A percentile compares a stretch with the other conserved stretches of the same genome.
Evolutionary conservation across 1,140 invertebrate species (phyloP).

Genomic region (Drosophila elegans): DNA sequence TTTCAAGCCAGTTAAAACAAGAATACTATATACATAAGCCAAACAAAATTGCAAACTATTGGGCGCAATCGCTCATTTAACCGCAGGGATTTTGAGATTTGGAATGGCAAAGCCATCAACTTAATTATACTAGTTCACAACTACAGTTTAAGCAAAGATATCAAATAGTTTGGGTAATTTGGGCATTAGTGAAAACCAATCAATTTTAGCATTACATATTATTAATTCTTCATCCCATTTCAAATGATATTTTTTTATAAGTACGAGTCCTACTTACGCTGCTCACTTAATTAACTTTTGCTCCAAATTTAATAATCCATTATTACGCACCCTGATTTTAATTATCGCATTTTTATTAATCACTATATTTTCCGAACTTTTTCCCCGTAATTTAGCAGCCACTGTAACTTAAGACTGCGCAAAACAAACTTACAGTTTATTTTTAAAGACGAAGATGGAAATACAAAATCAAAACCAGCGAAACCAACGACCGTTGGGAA

Average conservation of each 20-base stretch:
- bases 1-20: constrained; percentile 18
- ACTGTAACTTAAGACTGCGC: constrained; percentile 2
- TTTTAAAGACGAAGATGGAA: constrained; percentile 4
- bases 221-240: background rate
- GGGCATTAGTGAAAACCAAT: background rate
- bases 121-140: background rate
- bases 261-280: too few species aligned
- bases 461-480: constrained; percentile 29
- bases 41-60: constrained; percentile 17
- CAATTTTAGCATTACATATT: background rate
- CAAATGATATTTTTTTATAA: background rate
- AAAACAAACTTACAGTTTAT: constrained; percentile 1
- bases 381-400: background rate
- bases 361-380: background rate
- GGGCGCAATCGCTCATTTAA: background rate
- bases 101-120: background rate
- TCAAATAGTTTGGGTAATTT: constrained; percentile 48
- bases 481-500: constrained; percentile 16
- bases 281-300: constrained; percentile 13
- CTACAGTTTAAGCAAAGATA: background rate
- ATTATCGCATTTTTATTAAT: constrained; percentile 7
- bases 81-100: background rate
- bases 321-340: background rate
- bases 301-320: background rate
- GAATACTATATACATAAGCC: background rate